A percentile compares a stretch with the other conserved stretches of the same genome.
Evolutionary conservation across 2,797 vertebrate species (phyloP).

Genomic region (Sebastes iracundus): DNA sequence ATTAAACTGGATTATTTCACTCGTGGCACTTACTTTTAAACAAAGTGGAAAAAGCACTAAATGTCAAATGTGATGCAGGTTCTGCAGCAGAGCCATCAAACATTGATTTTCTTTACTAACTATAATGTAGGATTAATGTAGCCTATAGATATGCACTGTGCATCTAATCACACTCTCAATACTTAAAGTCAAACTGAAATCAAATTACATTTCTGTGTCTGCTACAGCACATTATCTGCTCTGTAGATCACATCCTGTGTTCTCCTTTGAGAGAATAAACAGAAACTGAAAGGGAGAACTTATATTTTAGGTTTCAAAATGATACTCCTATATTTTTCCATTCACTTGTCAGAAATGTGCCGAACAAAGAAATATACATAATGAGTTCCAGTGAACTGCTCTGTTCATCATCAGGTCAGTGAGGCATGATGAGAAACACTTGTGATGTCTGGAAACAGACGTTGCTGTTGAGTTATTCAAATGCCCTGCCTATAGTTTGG

Average conservation of each 20-base stretch:
- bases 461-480: not conserved
- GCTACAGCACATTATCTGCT: not conserved
- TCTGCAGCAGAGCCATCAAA: not conserved
- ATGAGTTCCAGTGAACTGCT: not conserved
- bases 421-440: not conserved
- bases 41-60: not conserved
- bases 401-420: not conserved
- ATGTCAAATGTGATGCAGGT: not conserved
- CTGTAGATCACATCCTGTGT: not conserved
- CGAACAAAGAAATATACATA: not conserved
- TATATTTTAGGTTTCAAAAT: not conserved
- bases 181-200: not conserved
- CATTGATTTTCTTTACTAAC: not conserved
- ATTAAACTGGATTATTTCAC: not conserved
- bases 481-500: not conserved
- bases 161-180: not conserved
- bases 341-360: not conserved
- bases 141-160: not conserved
- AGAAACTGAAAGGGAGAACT: not conserved
- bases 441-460: not conserved
- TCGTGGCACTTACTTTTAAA: no score
- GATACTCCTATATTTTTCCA: accelerated
- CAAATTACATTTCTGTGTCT: not conserved
- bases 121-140: not conserved
- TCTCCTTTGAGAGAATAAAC: not conserved